Conservation (phyloP, 2,888 invertebrate genomes). For the Lordiphosa fenestrarum region DNA sequence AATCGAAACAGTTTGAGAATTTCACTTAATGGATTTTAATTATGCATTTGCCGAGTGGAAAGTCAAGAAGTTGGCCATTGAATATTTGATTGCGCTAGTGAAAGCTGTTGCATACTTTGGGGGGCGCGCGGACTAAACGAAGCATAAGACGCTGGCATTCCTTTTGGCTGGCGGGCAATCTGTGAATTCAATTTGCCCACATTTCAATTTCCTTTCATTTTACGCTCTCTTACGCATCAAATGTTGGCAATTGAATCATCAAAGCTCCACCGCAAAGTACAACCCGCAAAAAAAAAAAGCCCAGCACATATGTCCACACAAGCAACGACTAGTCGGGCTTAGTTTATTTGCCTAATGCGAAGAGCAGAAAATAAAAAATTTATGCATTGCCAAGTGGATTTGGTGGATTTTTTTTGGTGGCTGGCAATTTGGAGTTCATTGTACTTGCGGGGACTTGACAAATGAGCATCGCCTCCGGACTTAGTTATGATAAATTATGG, state of each 20-base stretch:
- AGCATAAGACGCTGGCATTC: conserved; percentile 39
- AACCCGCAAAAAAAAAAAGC: neutral
- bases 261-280: conserved; percentile 55
- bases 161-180: conserved; percentile 19
- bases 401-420: conserved; percentile 7
- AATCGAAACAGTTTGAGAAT: conserved; percentile 58
- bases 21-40: conserved; percentile 74
- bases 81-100: conserved; percentile 61
- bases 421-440: conserved; percentile 49
- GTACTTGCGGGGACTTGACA: conserved; percentile 52
- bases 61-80: conserved; percentile 50
- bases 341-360: conserved; percentile 1
- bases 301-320: conserved; percentile 33
- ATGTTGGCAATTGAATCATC: conserved; percentile 59
- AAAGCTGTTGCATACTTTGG: conserved; percentile 62
- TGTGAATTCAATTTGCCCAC: conserved; percentile 68
- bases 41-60: conserved; percentile 61
- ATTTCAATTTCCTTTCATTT: conserved; percentile 75
- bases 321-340: neutral
- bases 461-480: conserved; percentile 55
- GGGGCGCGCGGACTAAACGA: conserved; percentile 59
- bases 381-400: conserved; percentile 33
- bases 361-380: conserved; percentile 7
- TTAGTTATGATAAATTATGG: conserved; percentile 66
- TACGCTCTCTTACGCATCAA: conserved; percentile 62